Percentiles rank a stretch among this genome's conserved stretches.
Evolutionary conservation across 1,140 invertebrate genomes (phyloP).

Genomic region (Zophobas morio): DNA sequence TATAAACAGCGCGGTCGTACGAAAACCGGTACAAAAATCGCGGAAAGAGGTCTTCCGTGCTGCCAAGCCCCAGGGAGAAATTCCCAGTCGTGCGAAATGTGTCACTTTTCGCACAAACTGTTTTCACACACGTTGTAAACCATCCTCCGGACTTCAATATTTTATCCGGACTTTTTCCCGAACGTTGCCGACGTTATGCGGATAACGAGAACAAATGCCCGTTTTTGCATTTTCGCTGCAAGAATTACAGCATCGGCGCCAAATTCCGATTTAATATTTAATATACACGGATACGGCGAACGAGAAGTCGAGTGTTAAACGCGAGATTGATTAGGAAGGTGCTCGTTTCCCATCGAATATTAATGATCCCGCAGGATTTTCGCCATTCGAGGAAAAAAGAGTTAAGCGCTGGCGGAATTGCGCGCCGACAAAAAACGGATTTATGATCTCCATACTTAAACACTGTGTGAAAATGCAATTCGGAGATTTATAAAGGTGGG

Average conservation of each 20-base stretch:
- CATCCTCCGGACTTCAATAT: no score
- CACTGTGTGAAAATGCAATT: constrained; percentile 28
- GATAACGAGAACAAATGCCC: not conserved
- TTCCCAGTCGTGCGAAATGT: no score
- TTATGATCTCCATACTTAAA: constrained; percentile 35
- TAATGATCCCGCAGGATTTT: constrained; percentile 30
- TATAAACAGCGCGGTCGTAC: no score
- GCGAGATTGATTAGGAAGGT: constrained; percentile 38
- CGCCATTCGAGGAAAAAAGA: constrained; percentile 12
- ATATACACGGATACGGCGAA: constrained; percentile 10
- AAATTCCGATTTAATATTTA: constrained; percentile 27
- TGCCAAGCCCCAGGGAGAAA: no score
- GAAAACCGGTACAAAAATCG: no score
- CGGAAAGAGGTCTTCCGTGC: no score
- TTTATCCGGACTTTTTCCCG: no score
- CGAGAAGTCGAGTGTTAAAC: constrained; percentile 42
- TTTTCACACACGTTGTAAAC: no score
- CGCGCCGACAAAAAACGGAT: constrained; percentile 13
- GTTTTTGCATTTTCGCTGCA: not conserved
- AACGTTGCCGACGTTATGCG: no score
- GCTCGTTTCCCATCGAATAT: constrained; percentile 30
- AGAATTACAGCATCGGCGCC: not conserved
- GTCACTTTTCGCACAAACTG: no score
- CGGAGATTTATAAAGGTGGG: constrained; percentile 22
- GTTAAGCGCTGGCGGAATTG: constrained; percentile 15